Percentiles rank a stretch among this genome's conserved stretches.
Conservation (phyloP, 2,888 invertebrate genomes). For the Pristionchus mayeri region DNA sequence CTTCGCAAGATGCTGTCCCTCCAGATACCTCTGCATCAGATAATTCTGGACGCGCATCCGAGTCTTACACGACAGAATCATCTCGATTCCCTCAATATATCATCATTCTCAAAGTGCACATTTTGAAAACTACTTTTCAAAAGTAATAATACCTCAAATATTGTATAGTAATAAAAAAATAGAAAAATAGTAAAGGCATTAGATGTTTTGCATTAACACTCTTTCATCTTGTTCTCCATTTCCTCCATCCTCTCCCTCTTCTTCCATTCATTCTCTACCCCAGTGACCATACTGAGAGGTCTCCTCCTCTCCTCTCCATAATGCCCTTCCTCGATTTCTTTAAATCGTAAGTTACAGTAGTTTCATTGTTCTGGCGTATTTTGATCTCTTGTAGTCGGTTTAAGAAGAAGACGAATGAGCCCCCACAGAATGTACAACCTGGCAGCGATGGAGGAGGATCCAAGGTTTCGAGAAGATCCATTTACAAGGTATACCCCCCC, state of each 20-base stretch:
- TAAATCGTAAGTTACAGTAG: slow-evolving; percentile 13
- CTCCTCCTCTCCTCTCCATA: neutral
- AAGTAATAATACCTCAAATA: neutral
- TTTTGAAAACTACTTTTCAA: neutral
- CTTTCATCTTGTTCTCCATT: neutral
- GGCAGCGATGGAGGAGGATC: neutral
- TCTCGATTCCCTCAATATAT: neutral
- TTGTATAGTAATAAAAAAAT: too few species aligned
- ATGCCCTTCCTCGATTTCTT: slow-evolving; percentile 42
- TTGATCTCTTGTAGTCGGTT: neutral
- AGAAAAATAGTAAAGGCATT: too few species aligned
- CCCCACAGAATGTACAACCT: neutral
- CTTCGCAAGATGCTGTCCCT: neutral
- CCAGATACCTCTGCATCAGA: neutral
- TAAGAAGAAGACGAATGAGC: neutral
- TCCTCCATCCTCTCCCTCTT: neutral
- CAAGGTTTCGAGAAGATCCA: slow-evolving; percentile 3
- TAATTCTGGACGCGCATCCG: neutral
- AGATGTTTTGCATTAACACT: neutral
- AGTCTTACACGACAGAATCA: neutral
- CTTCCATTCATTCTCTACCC: neutral
- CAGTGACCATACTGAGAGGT: neutral
- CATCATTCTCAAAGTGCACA: neutral
- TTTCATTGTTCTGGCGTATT: neutral
- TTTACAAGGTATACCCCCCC: slow-evolving; percentile 5